Conservation (phyloP, 2,113 vertebrate species). For the Strix aluco region DNA sequence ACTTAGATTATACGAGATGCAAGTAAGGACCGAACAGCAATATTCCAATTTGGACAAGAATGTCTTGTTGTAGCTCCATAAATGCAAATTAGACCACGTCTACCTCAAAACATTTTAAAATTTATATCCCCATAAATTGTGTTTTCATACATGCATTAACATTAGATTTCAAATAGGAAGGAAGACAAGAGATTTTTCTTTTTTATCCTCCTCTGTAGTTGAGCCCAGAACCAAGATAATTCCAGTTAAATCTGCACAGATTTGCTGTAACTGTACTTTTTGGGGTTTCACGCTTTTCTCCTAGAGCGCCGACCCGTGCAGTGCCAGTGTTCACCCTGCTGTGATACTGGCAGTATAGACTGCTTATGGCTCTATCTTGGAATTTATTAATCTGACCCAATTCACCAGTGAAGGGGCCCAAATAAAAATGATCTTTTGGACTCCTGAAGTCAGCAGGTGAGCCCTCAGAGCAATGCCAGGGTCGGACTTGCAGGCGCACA, state of each 20-base stretch:
- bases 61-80: not conserved
- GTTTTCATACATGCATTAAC: not conserved
- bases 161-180: not conserved
- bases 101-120: not conserved
- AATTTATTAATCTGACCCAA: not conserved
- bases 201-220: not conserved
- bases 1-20: not conserved
- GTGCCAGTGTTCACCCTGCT: not conserved
- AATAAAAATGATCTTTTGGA: not conserved
- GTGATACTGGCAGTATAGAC: not conserved
- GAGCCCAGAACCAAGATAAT: not conserved
- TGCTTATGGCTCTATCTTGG: not conserved
- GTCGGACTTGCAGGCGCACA: not conserved
- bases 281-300: not conserved
- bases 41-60: not conserved
- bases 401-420: not conserved
- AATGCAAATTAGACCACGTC: not conserved
- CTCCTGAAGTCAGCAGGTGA: not conserved
- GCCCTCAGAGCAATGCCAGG: fast-evolving
- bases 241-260: not conserved
- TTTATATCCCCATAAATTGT: not conserved
- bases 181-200: not conserved
- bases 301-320: not conserved
- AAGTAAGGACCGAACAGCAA: not conserved
- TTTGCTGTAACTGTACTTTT: not conserved